Evolutionary conservation across 2,888 invertebrate genomes (phyloP).

Genomic region (Steinernema hermaphroditum): DNA sequence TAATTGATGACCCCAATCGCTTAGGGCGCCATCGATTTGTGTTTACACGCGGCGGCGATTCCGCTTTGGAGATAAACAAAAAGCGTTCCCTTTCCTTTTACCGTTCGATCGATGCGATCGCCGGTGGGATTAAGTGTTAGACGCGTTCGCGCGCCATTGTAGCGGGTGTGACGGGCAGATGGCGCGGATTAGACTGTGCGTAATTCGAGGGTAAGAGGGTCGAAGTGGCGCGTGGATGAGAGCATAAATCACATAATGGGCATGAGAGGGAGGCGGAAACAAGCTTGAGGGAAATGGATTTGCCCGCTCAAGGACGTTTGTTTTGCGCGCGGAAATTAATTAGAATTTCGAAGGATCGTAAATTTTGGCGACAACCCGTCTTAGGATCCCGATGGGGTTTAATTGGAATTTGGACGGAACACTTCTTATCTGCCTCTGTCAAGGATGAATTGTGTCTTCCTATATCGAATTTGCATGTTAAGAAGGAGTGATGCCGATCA

Average conservation of each 20-base stretch:
- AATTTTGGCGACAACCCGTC: background rate
- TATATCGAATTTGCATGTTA: too few relatives aligned
- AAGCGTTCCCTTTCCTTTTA: too few relatives aligned
- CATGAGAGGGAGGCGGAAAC: background rate
- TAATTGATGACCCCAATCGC: background rate
- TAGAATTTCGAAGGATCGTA: background rate
- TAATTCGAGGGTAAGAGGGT: background rate
- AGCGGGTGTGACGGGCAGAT: background rate
- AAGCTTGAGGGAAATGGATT: background rate
- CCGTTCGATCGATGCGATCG: too few relatives aligned
- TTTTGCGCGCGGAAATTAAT: background rate
- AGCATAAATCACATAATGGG: background rate
- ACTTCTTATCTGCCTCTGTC: too few relatives aligned
- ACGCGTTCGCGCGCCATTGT: background rate
- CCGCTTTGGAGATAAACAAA: background rate
- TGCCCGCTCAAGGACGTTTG: background rate
- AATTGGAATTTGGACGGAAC: too few relatives aligned
- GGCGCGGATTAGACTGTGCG: background rate
- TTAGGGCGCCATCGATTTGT: too few relatives aligned
- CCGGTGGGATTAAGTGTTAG: background rate
- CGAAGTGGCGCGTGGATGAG: background rate
- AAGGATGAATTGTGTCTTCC: too few relatives aligned
- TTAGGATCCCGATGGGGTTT: too few relatives aligned
- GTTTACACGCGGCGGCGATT: background rate
- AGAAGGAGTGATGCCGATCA: too few relatives aligned